phyloP scores from a whole-genome alignment of 2,113 vertebrate genomes.

The Cnemophilus loriae region DNA sequence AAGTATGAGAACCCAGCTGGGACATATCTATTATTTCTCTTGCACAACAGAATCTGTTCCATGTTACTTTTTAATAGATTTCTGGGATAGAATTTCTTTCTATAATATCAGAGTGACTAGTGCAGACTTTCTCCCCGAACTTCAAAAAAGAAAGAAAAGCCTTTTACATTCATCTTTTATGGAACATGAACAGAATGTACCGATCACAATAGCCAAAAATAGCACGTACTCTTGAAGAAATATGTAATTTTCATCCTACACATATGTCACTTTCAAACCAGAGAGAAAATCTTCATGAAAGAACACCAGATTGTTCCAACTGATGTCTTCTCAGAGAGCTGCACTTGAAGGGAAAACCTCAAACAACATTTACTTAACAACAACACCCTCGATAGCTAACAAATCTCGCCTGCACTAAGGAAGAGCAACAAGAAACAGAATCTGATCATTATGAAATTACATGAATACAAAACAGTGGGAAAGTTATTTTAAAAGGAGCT shows the following conservation, averaged over 20 bases:
- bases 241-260: constrained; percentile 41
- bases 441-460: not conserved
- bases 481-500: not conserved
- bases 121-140: not conserved
- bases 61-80: constrained; percentile 5
- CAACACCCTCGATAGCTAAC: not conserved
- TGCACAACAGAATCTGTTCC: not conserved
- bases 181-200: constrained; percentile 30
- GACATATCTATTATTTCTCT: not conserved
- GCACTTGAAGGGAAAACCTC: not conserved
- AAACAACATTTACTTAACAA: constrained; percentile 15
- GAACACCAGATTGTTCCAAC: not conserved
- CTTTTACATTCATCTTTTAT: constrained; percentile 6
- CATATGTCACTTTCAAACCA: constrained; percentile 13
- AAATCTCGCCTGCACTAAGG: not conserved
- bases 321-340: not conserved
- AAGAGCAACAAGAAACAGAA: not conserved
- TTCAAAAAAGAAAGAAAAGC: not conserved
- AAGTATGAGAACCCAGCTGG: not conserved
- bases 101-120: not conserved
- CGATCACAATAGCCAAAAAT: constrained; percentile 32
- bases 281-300: not conserved
- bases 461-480: not conserved
- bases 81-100: not conserved
- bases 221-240: not conserved